Evolutionary conservation across 2,888 invertebrate species (phyloP), one percentile per base, ranked within the genome.

Genomic region (Brachyptera risi): DNA sequence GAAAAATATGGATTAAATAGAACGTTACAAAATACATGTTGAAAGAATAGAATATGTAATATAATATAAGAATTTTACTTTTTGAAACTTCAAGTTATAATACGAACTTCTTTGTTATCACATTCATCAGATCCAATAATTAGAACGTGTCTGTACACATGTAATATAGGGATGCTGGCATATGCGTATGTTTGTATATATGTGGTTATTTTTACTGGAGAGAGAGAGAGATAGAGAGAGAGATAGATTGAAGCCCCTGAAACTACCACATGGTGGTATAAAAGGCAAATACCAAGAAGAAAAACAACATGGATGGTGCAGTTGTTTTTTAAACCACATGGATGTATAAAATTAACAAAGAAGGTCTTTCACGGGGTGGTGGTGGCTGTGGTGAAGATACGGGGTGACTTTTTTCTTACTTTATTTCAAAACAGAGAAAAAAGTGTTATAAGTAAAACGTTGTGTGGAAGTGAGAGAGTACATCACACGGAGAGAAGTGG

Each of bases 171-270:
- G 35, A 27, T 24, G 60, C 54, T 56, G 58, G 49, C 58, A 58
- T 58, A 35, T 58, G 58, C 31, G 24, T 63, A 50, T 63, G 63
- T 63, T 63, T 63, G 60, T 63, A 63, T 63, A 63, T 60, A 58
- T 63, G 63, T 63, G 63, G 63, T 63, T 63, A 63, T 63, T 63
- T 63, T 63, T 63, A 63, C 63, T 56, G 59, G 42, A 19, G 35
- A n/a, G 54, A n/a, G n/a, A n/a, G n/a, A n/a, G n/a, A n/a, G n/a
- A n/a, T n/a, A n/a, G n/a, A n/a, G n/a, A n/a, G n/a, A n/a, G n/a
- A n/a, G n/a, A n/a, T n/a, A n/a, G n/a, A n/a, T n/a, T n/a, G n/a
- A n/a, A n/a, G n/a, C n/a, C n/a, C n/a, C n/a, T n/a, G 5, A 31
- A 11, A 31, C 13, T 35, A 60, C 51, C 63, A 58, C 60, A 60